Conservation (phyloP, 2,888 invertebrate species). For the Molorchus minor region DNA sequence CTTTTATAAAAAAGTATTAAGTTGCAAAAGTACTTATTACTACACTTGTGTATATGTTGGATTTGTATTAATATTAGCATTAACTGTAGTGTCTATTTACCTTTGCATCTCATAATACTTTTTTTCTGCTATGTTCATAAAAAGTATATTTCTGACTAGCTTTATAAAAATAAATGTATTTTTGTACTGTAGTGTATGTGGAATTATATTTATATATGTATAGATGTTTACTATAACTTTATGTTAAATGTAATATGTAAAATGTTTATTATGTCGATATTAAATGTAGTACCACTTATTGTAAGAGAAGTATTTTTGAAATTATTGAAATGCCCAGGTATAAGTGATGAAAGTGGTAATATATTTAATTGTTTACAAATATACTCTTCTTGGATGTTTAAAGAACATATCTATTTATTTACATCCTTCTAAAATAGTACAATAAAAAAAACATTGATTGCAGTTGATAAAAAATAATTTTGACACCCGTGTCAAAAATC, state of each 20-base stretch:
- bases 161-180: constrained; percentile 23
- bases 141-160: constrained; percentile 17
- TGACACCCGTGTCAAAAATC: no score
- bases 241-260: constrained; percentile 6
- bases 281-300: constrained; percentile 8
- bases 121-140: constrained; percentile 6
- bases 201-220: constrained; percentile 21
- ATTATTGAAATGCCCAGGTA: constrained; percentile 14
- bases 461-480: no score
- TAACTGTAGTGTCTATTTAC: no score
- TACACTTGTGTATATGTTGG: no score
- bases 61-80: no score
- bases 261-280: constrained; percentile 14
- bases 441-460: no score
- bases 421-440: constrained; percentile 25
- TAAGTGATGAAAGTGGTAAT: constrained; percentile 1
- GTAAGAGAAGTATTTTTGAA: neutral
- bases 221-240: constrained; percentile 6
- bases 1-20: no score
- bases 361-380: constrained; percentile 6
- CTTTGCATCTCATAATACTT: no score
- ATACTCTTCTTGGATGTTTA: constrained; percentile 10
- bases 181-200: constrained; percentile 20
- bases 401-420: constrained; percentile 22
- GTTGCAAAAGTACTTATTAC: no score